Base-by-base conservation (phyloP, 2,888 invertebrate species). In the Diarsia dahlii region DNA sequence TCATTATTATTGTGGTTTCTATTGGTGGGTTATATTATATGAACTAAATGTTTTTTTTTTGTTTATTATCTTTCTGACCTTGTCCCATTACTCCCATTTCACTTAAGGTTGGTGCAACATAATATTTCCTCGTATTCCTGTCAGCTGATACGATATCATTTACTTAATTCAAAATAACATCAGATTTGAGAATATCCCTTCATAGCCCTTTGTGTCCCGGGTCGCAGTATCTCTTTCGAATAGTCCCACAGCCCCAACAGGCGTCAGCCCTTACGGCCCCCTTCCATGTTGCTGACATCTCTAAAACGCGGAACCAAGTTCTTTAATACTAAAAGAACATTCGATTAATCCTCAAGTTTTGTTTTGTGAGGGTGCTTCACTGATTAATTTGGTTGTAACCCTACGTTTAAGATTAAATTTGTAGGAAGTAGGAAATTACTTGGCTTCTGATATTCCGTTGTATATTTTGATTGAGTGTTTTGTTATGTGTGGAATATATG, bases 401-500 rank as follows among this genome's bases (percentile, higher is more conserved):
- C 6, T 34, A 34, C 18, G 12, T 34, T 9, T 62, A 9, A 13
- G 39, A 63, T 63, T 63, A 2, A 63, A n/a, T 13, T n/a, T 63
- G 13, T 63, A n/a, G 0, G 8, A n/a, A 45, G n/a, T 63, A 45
- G 3, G 3, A n/a, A 45, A 2, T 45, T 63, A 45, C 20, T 8
- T 3, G 39, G 13, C 45, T n/a, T 63, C n/a, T 13, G 45, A 45
- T 45, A 63, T 39, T 63, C 45, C 23, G 45, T n/a, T 63, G 45
- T n/a, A 63, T 45, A 13, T 45, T 63, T 63, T 45, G 63, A 45
- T n/a, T n/a, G 13, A 45, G 13, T 45, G n/a, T 45, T 63, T 63
- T 63, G 13, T 63, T 45, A 63, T 63, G 45, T 45, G 45, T 63
- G 15, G n/a, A 63, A 63, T 63, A 45, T 63, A 63, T 63, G n/a